Conservation (phyloP, 2,113 vertebrate species). For the Dromaius novaehollandiae region DNA sequence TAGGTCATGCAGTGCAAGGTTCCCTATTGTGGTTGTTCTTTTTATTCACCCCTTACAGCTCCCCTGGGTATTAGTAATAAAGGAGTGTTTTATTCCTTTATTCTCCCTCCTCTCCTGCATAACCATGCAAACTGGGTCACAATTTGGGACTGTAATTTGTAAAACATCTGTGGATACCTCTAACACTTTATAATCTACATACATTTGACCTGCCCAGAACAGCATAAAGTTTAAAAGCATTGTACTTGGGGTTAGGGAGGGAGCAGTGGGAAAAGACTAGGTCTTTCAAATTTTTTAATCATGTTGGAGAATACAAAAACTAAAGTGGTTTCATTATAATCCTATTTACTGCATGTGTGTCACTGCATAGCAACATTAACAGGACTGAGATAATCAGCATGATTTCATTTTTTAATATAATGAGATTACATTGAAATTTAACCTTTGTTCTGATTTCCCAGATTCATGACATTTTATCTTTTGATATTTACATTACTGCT, state of each 20-base stretch:
- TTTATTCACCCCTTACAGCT: not conserved
- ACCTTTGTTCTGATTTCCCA: not conserved
- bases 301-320: not conserved
- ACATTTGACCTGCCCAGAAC: not conserved
- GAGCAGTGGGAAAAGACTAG: not conserved
- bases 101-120: constrained; percentile 22
- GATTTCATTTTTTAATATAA: constrained; percentile 40
- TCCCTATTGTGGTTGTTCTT: constrained; percentile 19
- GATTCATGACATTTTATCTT: not conserved
- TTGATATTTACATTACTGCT: not conserved
- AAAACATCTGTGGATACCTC: not conserved
- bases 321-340: constrained; percentile 13
- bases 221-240: not conserved
- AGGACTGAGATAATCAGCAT: constrained; percentile 16
- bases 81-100: constrained; percentile 37
- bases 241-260: not conserved
- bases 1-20: constrained; percentile 51
- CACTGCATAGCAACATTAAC: constrained; percentile 3
- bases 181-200: constrained; percentile 4
- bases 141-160: constrained; percentile 24
- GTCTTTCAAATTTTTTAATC: not conserved
- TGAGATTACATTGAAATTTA: constrained; percentile 9
- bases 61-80: constrained; percentile 35
- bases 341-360: constrained; percentile 24
- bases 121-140: constrained; percentile 47